Percentiles rank a stretch among this genome's conserved stretches.
These are phyloP conservation scores for Columba janthina DNA, from an alignment of 2,113 vertebrate genomes.

Conservation along the genomic window DNA sequence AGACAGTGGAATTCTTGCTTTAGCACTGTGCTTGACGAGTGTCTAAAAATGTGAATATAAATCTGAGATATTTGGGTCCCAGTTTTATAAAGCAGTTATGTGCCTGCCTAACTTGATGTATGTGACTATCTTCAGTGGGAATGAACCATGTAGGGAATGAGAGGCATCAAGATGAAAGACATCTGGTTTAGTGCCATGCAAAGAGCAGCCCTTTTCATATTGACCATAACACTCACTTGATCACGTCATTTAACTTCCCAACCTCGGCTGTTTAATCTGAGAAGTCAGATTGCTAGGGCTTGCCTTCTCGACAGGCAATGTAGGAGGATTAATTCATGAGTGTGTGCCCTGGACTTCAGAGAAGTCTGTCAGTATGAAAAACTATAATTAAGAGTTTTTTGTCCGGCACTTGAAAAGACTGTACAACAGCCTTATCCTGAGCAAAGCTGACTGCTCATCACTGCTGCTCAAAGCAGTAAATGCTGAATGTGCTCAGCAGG, in stretches of 20 bases:
- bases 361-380: background rate
- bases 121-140: background rate
- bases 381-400: conserved; percentile 2
- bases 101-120: background rate
- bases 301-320: background rate
- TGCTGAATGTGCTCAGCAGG: background rate
- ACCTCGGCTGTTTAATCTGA: background rate
- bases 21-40: background rate
- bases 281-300: background rate
- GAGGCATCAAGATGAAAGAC: background rate
- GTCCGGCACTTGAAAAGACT: background rate
- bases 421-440: background rate
- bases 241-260: background rate
- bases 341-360: background rate
- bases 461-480: background rate
- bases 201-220: background rate
- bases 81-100: background rate
- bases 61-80: background rate
- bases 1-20: background rate
- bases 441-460: background rate
- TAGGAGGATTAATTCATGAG: background rate
- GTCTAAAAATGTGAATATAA: background rate
- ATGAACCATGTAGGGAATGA: background rate
- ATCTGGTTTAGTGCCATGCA: background rate
- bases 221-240: background rate